Conservation (phyloP, 2,113 vertebrate species). For the Syrrhaptes paradoxus region DNA sequence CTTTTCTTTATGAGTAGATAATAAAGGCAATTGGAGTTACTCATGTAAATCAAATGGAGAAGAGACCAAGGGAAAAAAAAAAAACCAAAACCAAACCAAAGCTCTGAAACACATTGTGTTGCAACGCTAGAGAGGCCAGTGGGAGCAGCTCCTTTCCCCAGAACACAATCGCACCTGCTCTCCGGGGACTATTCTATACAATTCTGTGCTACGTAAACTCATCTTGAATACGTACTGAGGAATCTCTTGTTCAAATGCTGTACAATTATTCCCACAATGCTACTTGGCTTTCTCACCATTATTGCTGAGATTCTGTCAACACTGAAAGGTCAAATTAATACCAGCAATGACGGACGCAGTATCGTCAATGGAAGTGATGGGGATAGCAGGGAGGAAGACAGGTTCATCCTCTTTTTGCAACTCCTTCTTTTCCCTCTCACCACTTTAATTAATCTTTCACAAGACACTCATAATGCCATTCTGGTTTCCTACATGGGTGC, state of each 20-base stretch:
- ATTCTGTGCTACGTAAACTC: slow-evolving; percentile 19
- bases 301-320: not conserved
- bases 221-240: not conserved
- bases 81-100: not conserved
- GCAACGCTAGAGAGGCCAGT: not conserved
- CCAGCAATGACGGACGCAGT: not conserved
- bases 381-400: not conserved
- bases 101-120: not conserved
- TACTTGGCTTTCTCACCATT: not conserved
- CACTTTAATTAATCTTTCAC: not conserved
- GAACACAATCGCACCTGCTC: not conserved
- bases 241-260: not conserved
- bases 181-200: slow-evolving; percentile 1
- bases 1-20: not conserved
- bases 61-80: not conserved
- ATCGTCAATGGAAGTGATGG: not conserved
- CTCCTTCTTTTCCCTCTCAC: not conserved
- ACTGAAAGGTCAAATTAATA: slow-evolving; percentile 4
- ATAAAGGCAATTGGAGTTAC: slow-evolving; percentile 48
- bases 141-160: not conserved
- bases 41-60: slow-evolving; percentile 9
- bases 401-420: not conserved
- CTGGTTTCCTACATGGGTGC: not conserved
- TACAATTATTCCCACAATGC: not conserved
- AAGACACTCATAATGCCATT: not conserved